Percentiles rank a stretch among this genome's conserved stretches.
Conservation (phyloP, 2,888 invertebrate species). For the Eupeodes latifasciatus region DNA sequence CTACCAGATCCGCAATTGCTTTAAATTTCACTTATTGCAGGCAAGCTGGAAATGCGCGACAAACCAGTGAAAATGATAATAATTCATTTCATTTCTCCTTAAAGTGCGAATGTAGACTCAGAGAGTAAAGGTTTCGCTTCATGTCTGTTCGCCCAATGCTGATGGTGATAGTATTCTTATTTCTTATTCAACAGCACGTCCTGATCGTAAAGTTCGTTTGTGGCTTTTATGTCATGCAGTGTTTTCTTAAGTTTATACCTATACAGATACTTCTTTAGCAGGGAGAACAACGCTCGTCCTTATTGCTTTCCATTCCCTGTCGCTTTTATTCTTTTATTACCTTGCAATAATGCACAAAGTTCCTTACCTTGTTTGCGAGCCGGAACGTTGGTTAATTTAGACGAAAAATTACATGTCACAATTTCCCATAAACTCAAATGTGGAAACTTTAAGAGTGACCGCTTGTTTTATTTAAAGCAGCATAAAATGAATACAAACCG, state of each 20-base stretch:
- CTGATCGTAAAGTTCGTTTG: conserved; percentile 67
- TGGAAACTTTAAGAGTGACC: background rate
- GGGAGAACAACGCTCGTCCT: conserved; percentile 57
- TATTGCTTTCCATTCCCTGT: conserved; percentile 72
- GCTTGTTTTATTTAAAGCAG: conserved; percentile 42
- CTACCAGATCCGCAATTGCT: conserved; percentile 25
- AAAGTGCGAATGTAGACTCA: conserved; percentile 49
- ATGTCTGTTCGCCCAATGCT: conserved; percentile 11
- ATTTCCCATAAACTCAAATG: conserved; percentile 53
- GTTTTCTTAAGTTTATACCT: conserved; percentile 11
- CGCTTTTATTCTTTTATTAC: conserved; percentile 73
- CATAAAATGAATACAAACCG: conserved; percentile 21
- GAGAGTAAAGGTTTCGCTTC: conserved; percentile 29
- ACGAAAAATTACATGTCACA: conserved; percentile 34
- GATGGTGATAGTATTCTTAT: conserved; percentile 17
- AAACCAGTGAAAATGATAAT: conserved; percentile 69
- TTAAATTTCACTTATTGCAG: conserved; percentile 73
- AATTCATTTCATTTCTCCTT: conserved; percentile 73
- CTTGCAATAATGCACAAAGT: conserved; percentile 72
- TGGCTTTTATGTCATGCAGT: conserved; percentile 40
- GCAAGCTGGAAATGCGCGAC: conserved; percentile 49
- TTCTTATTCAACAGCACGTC: conserved; percentile 60
- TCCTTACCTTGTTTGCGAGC: conserved; percentile 55
- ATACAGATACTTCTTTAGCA: conserved; percentile 8
- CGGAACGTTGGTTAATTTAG: conserved; percentile 39